A percentile compares a stretch with the other conserved stretches of the same genome.
Conservation (phyloP, 2,113 vertebrate genomes). For the Pollachius pollachius region DNA sequence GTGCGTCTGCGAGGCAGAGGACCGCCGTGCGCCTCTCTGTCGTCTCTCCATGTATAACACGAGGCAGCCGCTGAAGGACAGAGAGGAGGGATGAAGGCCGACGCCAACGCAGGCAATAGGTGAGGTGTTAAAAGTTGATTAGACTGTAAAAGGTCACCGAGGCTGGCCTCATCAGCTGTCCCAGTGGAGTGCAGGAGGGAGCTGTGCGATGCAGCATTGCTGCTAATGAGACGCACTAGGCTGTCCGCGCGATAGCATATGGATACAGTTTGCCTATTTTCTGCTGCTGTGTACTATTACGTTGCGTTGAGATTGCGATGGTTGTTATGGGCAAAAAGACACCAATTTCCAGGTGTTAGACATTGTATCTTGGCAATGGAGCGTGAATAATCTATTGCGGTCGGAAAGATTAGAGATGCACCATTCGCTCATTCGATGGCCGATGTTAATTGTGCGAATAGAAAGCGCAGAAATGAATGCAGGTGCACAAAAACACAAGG, state of each 20-base stretch:
- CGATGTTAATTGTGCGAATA: no score
- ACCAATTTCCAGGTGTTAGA: neutral
- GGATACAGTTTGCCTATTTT: conserved; percentile 45
- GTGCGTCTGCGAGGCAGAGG: neutral
- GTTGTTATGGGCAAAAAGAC: neutral
- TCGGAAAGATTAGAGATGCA: no score
- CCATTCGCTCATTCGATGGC: neutral
- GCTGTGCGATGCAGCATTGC: conserved; percentile 55
- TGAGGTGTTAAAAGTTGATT: conserved; percentile 82
- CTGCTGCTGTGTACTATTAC: conserved; percentile 10
- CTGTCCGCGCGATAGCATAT: conserved; percentile 49
- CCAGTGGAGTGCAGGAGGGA: conserved; percentile 58
- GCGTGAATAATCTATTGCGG: no score
- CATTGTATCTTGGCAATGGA: no score
- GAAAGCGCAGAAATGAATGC: conserved; percentile 3
- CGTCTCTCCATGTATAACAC: neutral
- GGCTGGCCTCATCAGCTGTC: conserved; percentile 69
- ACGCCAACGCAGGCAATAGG: conserved; percentile 59
- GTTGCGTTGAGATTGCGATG: neutral
- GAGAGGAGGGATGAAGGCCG: conserved; percentile 42
- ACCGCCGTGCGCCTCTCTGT: neutral
- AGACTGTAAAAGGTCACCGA: conserved; percentile 79
- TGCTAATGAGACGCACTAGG: conserved; percentile 73
- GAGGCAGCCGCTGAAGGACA: conserved; percentile 33
- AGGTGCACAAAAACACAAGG: conserved; percentile 1